These are phyloP conservation scores for Bryconaethiops microstoma DNA, from an alignment of 2,797 vertebrate genomes.

Conservation along the genomic window DNA sequence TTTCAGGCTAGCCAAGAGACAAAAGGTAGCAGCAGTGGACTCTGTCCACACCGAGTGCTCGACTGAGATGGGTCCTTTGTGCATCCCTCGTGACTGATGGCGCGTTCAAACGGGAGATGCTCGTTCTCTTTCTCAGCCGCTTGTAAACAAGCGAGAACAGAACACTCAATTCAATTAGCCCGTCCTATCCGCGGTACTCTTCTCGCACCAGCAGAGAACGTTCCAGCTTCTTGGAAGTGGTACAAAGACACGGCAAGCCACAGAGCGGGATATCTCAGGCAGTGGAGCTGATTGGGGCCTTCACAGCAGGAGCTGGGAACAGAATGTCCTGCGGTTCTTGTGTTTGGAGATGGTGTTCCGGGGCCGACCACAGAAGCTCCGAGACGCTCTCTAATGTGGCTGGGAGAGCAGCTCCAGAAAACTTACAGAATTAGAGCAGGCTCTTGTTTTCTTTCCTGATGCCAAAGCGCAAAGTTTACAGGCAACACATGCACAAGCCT, in stretches of 20 bases:
- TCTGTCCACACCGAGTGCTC: not conserved
- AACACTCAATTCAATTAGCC: constrained; percentile 22
- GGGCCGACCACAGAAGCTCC: constrained; percentile 19
- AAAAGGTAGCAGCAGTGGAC: not conserved
- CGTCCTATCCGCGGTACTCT: constrained; percentile 8
- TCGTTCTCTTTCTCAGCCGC: not conserved
- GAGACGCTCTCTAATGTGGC: constrained; percentile 47
- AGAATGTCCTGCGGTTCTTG: constrained; percentile 64
- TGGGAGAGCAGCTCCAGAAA: constrained; percentile 21
- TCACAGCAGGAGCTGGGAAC: constrained; percentile 60
- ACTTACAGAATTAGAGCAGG: constrained; percentile 31
- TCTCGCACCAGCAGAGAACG: constrained; percentile 39
- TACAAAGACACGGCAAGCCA: constrained; percentile 32
- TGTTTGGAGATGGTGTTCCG: constrained; percentile 46
- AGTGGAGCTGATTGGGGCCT: constrained; percentile 40
- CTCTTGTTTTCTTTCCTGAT: constrained; percentile 38
- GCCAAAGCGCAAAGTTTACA: constrained; percentile 30
- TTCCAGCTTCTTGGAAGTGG: constrained; percentile 37
- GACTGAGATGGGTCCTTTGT: constrained; percentile 26
- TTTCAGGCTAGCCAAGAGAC: not conserved
- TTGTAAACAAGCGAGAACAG: constrained; percentile 42
- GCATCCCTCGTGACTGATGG: constrained; percentile 20
- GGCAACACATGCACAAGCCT: not conserved
- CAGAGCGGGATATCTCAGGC: constrained; percentile 48
- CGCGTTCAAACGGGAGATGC: constrained; percentile 18